Base-by-base conservation (phyloP, 2,113 vertebrate genomes). In the Cryptomyrus ogoouensis region DNA sequence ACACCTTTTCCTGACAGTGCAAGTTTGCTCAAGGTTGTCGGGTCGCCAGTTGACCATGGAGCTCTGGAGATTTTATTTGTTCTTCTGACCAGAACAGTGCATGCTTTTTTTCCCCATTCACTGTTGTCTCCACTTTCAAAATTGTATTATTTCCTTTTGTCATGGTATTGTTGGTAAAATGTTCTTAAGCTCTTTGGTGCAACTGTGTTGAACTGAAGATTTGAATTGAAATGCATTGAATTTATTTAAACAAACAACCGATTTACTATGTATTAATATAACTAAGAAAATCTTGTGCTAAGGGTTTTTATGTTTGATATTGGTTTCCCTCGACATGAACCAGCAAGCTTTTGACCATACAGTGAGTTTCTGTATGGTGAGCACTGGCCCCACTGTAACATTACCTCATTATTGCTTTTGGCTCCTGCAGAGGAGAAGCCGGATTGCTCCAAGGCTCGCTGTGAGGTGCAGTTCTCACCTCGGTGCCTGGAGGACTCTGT, bases 381-480 rank as follows among this genome's bases (percentile, higher is more conserved):
- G n/a, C n/a, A 70, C 1, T 77, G 42, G 39, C 27, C 15, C 17
- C 19, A 58, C 0, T 50, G 13, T 35, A 35, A 46, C n/a, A 15
- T 53, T 87, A 5, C 5, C 15, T 53, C 12, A 27, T 44, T 47
- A 52, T 35, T 56, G 56, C 39, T 86, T 94, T 80, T 94, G 58
- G 95, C 88, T 94, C 93, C 88, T 95, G 91, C 94, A 98, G 97
- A 98, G 94, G 97, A 97, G 95, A 97, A 97, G 92, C 97, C 97
- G 0, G 97, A 98, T 93, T 98, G 97, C 92, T 96, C 97, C 91
- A 96, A 96, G 93, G 97, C 97, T 83, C 96, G 97, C 91, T 98
- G 97, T 92, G 97, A 98, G 94, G 97, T 98, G 52, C 97, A 97
- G 95, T 98, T 98, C 94, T 98, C 97, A 89, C 97, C 97, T 88